Evolutionary conservation across 2,113 vertebrate genomes (phyloP).

Genomic region (Meles meles): DNA sequence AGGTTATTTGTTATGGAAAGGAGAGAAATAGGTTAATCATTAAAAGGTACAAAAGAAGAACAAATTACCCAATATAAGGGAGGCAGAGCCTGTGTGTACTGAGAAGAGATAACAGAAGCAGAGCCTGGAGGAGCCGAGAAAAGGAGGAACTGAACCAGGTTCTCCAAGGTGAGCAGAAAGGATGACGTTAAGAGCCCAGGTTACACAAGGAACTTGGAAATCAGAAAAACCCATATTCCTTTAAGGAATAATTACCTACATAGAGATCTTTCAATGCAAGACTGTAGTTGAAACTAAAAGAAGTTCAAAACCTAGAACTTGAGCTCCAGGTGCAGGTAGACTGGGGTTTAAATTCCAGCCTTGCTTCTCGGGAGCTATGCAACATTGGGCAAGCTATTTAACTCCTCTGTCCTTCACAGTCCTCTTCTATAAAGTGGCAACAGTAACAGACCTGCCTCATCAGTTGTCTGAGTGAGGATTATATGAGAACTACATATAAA

Average conservation of each 20-base stretch:
- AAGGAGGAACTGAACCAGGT: not conserved
- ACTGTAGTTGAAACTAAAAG: not conserved
- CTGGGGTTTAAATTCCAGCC: not conserved
- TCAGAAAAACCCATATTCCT: not conserved
- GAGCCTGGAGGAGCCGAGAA: not conserved
- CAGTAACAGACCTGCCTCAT: not conserved
- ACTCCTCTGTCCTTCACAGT: not conserved
- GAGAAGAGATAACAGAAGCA: not conserved
- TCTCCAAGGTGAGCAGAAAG: not conserved
- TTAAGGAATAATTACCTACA: not conserved
- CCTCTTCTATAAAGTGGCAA: not conserved
- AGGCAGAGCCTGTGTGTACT: not conserved
- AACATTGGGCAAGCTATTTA: not conserved
- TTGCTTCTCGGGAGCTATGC: not conserved
- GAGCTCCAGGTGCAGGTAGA: not conserved
- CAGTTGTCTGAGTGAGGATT: not conserved
- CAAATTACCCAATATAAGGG: not conserved
- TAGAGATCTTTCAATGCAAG: not conserved
- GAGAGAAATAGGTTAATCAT: not conserved
- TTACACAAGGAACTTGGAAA: not conserved
- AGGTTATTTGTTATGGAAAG: not conserved
- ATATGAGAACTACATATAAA: not conserved
- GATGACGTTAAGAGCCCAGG: accelerated
- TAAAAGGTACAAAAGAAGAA: not conserved
- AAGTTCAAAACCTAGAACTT: not conserved